Base-by-base conservation (phyloP, 2,797 vertebrate genomes). In the Acrossocheilus fasciatus region DNA sequence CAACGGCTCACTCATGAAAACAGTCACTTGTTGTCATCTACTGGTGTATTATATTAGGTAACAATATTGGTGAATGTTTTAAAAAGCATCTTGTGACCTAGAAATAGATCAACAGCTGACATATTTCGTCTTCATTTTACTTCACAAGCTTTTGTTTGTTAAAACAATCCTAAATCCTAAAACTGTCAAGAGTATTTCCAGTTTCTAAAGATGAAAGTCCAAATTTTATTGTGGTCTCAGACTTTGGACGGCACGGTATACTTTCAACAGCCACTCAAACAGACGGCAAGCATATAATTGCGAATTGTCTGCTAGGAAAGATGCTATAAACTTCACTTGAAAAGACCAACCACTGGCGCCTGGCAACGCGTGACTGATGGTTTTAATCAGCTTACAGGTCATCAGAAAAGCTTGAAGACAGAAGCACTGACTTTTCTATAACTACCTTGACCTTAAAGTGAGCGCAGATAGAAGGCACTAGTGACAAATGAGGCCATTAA, bases 381-480 rank as follows among this genome's bases (percentile, higher is more conserved):
- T 36, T 47, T 18, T 50, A 79, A 26, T 73, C 5, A 73, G 30
- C 39, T 36, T 73, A n/a, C 11, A 26, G 26, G 26, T 11, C 57
- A 64, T 74, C 26, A 8, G 76, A 36, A 80, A 79, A 11, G 76
- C 76, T 62, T 12, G 11, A 80, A 20, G 41, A 14, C 0, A 6
- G 23, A 43, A 57, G 47, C 6, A 36, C 5, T 69, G 62, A 26
- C 74, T 78, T 84, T 86, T 64, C 47, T 12, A 70, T 23, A 78
- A 85, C 59, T 43, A 26, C 18, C 8, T 47, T 86, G 68, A 59
- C 66, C 77, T 86, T 81, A 81, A 80, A 64, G 52, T 4, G 3
- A 36, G 15, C 3, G 14, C 26, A 72, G 68, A 80, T 73, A 81
- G 6, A 81, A 41, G 41, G 4, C 36, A 73, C 54, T 36, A 14